phyloP scores from a whole-genome alignment of 2,888 invertebrate genomes.

The Epiblema foenella region DNA sequence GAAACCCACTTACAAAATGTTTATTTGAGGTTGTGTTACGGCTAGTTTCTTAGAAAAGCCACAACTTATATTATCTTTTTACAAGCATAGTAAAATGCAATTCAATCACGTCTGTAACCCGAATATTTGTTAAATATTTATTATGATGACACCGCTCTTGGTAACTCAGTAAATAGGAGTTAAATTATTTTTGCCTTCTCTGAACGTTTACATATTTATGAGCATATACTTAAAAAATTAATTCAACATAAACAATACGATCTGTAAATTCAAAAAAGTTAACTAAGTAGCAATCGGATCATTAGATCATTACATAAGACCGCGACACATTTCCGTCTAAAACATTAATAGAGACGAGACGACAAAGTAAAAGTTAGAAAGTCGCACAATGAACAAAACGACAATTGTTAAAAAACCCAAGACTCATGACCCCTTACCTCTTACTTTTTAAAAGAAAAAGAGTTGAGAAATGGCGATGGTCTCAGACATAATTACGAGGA shows the following conservation, averaged over 20 bases:
- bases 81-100: background rate
- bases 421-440: constrained; percentile 73
- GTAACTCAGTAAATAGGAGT: too few relatives aligned
- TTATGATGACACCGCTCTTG: background rate
- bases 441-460: constrained; percentile 57
- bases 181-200: background rate
- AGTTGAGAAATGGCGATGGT: constrained; percentile 70
- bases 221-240: too few relatives aligned
- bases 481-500: constrained; percentile 75
- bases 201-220: too few relatives aligned
- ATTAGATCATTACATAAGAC: constrained; percentile 22
- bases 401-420: constrained; percentile 67
- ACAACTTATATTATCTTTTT: constrained; percentile 14
- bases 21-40: constrained; percentile 22
- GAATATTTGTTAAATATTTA: background rate
- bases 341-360: constrained; percentile 61
- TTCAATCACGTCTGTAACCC: background rate
- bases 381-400: constrained; percentile 63
- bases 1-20: constrained; percentile 10
- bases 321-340: constrained; percentile 40
- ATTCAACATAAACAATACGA: too few relatives aligned
- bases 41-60: constrained; percentile 1
- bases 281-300: background rate
- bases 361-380: constrained; percentile 78
- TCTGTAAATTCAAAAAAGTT: background rate